A percentile compares a stretch with the other conserved stretches of the same genome.
Evolutionary conservation across 2,113 vertebrate species (phyloP).

Genomic region (Lophura nycthemera): DNA sequence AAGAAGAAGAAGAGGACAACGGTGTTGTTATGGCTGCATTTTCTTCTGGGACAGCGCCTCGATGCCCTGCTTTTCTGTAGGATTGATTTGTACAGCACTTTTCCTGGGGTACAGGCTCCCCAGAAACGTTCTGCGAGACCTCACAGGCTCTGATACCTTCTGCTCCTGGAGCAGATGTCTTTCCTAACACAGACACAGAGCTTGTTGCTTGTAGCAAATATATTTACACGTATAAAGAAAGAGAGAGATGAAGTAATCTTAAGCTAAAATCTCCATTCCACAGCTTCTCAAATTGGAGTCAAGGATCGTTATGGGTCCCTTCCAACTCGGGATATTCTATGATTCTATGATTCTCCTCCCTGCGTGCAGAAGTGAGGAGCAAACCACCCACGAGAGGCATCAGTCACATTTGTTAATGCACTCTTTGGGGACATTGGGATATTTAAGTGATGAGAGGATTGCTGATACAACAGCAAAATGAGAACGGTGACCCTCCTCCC

Average conservation of each 20-base stretch:
- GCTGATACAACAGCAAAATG: background rate
- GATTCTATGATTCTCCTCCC: background rate
- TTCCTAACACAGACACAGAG: background rate
- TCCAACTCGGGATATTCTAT: no score
- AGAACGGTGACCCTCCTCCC: background rate
- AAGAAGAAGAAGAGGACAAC: background rate
- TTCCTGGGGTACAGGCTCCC: background rate
- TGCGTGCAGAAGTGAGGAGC: background rate
- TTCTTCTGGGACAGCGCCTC: background rate
- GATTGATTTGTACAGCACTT: background rate
- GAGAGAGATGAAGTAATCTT: background rate
- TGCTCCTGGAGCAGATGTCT: background rate
- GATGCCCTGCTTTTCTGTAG: background rate
- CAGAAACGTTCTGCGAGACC: background rate
- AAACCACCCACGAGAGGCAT: background rate
- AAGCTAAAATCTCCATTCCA: background rate
- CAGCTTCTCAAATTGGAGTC: background rate
- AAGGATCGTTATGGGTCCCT: no score
- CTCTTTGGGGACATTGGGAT: background rate
- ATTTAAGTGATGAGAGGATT: background rate
- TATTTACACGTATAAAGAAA: no score
- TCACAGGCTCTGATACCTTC: background rate
- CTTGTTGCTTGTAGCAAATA: background rate
- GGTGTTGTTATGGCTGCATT: fast-evolving
- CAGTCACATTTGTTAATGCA: background rate